Evolutionary conservation across 2,888 invertebrate species (phyloP), one percentile per base, ranked within the genome.

Genomic region (Elegia similella): DNA sequence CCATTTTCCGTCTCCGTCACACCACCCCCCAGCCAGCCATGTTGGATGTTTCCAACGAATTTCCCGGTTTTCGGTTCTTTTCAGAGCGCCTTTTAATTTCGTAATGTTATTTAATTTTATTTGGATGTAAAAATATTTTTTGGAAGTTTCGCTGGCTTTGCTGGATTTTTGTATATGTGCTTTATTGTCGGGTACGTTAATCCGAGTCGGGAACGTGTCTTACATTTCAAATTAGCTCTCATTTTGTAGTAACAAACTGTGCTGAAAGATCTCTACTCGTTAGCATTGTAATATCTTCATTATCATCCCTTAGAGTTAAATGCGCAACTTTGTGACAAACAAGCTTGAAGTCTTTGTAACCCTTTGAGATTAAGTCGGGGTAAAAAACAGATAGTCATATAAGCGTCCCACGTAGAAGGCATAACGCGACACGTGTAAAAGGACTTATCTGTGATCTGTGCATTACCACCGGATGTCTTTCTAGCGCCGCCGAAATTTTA

Each of bases 1-100:
- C 85, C 76, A 78, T 82, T 74, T 72, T 80, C 82, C 76, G 74
- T 85, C 86, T 86, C 87, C 67, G 81, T 86, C 84, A 69, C 82
- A 80, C 84, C 82, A 80, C 81, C 88, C 87, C 87, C 78, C 77
- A 80, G 80, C 74, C 86, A 82, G 87, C 89, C 89, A 89, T 90
- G 86, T 89, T 88, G 88, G 80, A 82, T 50, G 50, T 34, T 50
- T 50, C 50, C 38, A 76, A 76, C 70, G 73, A 84, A 82, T 89
- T 88, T 86, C 85, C 82, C 86, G 81, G 84, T 89, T 89, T 90
- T 88, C 80, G 81, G 82, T 79, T 85, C 81, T 85, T 87, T 86
- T 84, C 80, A 78, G 76, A 72, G 75, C 70, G 77, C 77, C 81
- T 84, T 88, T 87, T 87, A 89, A 89, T 88, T 88, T 87, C 75